Percentiles rank a stretch among this genome's conserved stretches.
Conservation (phyloP, 2,797 vertebrate genomes). For the Xenops minutus region DNA sequence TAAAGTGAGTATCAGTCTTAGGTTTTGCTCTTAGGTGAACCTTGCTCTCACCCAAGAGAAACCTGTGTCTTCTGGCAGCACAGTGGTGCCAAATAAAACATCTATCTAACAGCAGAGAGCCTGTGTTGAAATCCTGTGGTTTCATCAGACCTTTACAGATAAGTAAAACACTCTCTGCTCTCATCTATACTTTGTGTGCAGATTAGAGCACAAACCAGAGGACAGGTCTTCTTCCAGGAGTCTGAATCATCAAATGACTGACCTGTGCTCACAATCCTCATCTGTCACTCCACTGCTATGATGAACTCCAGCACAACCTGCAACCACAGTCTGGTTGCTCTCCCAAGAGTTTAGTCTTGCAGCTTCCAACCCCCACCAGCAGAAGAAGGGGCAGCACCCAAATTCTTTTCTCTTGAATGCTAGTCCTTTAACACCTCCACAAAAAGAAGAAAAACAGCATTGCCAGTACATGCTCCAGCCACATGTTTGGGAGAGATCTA, state of each 20-base stretch:
- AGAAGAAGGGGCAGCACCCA: background rate
- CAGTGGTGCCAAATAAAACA: background rate
- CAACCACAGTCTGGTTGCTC: background rate
- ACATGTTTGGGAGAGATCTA: background rate
- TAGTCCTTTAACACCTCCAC: background rate
- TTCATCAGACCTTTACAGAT: background rate
- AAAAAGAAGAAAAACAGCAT: background rate
- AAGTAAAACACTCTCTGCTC: background rate
- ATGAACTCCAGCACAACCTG: background rate
- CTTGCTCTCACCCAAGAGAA: background rate
- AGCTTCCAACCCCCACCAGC: background rate
- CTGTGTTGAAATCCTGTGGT: background rate
- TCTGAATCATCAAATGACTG: background rate
- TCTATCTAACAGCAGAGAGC: background rate
- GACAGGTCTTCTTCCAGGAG: background rate
- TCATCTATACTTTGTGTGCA: background rate
- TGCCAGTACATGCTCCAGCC: background rate
- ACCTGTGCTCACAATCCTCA: background rate
- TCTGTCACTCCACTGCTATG: fast-evolving
- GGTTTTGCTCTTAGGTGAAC: background rate
- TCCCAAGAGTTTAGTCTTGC: background rate
- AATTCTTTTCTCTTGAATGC: background rate
- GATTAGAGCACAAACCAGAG: background rate
- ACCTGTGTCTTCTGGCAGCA: background rate
- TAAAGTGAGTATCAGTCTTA: background rate